phyloP scores from a whole-genome alignment of 2,888 invertebrate species.

The Drosophila infuscata region DNA sequence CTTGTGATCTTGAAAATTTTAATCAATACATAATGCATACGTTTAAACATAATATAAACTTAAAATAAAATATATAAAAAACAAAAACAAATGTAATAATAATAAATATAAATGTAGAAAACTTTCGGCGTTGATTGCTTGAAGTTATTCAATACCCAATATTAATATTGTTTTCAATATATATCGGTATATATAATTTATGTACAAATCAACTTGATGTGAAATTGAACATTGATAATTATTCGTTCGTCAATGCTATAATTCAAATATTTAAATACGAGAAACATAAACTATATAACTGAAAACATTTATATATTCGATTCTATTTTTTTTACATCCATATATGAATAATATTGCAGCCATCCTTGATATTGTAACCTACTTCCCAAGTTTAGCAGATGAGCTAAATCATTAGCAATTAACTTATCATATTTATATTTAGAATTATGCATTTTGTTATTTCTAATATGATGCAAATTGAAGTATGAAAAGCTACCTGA shows the following conservation, averaged over 20 bases:
- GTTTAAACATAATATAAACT: constrained; percentile 69
- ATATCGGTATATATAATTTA: background rate
- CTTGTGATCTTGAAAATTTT: constrained; percentile 77
- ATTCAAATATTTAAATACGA: background rate
- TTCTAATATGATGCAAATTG: background rate
- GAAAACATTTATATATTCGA: background rate
- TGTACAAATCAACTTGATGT: background rate
- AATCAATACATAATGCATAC: constrained; percentile 70
- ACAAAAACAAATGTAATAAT: constrained; percentile 52
- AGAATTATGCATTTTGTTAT: background rate
- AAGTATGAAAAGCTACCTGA: background rate
- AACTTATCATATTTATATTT: background rate
- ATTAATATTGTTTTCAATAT: constrained; percentile 17
- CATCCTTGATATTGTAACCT: background rate
- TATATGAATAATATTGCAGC: background rate
- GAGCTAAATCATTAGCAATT: background rate
- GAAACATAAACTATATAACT: background rate
- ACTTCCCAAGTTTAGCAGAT: background rate
- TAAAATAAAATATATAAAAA: constrained; percentile 39
- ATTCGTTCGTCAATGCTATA: background rate
- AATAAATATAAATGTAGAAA: constrained; percentile 49
- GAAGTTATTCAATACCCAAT: constrained; percentile 58
- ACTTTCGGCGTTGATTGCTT: constrained; percentile 75
- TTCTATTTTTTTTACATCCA: background rate
- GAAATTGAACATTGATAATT: background rate